These are phyloP conservation scores for Catostomus latipinnis DNA, from an alignment of 2,797 vertebrate genomes.

Conservation along the genomic window DNA sequence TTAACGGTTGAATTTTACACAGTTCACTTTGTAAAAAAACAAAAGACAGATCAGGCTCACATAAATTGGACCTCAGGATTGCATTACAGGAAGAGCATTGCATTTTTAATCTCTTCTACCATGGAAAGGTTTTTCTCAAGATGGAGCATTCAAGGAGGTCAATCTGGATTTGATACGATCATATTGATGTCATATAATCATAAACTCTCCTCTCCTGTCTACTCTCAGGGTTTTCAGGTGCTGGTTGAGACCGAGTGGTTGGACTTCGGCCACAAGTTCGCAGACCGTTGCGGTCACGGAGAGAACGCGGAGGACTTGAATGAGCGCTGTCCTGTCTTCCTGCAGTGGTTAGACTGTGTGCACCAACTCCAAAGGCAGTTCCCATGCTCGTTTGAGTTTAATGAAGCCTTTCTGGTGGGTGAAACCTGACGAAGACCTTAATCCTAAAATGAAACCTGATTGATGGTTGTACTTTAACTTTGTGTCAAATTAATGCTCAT, in stretches of 20 bases:
- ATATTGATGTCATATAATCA: neutral
- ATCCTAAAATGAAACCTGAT: neutral
- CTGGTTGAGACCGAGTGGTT: constrained; percentile 97
- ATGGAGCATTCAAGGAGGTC: no score
- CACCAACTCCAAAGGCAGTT: constrained; percentile 99
- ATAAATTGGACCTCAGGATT: no score
- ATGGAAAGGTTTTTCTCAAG: no score
- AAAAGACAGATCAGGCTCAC: no score
- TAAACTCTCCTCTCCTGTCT: neutral
- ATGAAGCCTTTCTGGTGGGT: constrained; percentile 97
- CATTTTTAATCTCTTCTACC: no score
- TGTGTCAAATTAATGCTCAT: neutral
- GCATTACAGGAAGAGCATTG: no score
- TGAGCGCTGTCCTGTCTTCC: constrained; percentile 95
- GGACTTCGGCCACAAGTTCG: constrained; percentile 98
- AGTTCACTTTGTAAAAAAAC: no score
- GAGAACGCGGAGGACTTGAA: constrained; percentile 96
- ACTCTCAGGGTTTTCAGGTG: constrained; percentile 91
- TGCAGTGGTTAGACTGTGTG: constrained; percentile 98
- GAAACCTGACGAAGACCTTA: neutral
- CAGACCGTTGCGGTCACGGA: constrained; percentile 95
- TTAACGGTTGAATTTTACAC: no score
- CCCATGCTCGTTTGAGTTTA: constrained; percentile 99
- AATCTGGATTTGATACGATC: no score
- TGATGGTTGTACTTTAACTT: neutral